Evolutionary conservation across 1,140 invertebrate genomes (phyloP), one percentile per base, ranked within the genome.

Genomic region (Atopsyche davidsoni): DNA sequence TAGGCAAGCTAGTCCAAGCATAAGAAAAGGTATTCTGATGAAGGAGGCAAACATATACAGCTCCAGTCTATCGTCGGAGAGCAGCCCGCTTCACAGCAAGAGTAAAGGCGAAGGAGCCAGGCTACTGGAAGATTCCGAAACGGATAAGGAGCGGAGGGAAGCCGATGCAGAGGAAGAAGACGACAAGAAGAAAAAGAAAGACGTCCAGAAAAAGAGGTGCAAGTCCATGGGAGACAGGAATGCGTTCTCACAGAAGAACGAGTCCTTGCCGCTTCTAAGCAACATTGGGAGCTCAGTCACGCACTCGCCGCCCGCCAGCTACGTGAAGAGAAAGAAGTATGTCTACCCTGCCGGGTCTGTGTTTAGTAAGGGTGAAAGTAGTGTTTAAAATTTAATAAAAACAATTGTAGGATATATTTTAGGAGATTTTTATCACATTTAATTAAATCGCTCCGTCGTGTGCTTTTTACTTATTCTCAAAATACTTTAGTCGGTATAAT

Each of bases 281-380:
- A 69, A 70, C 11, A 73, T 69, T 14, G 65, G 63, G 13, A 69
- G 64, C 41, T 66, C 72, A 21, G 61, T 64, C 10, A 73, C 68
- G 22, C 67, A 70, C 42, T 71, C 55, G 38, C 72, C 75, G 2
- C 76, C 76, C 2, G 75, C 76, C 2, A 77, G 73, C 59, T 78
- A 75, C 47, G 72, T 76, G 1, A 72, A 76, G 58, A 64, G 77
- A 55, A 80, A 80, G 55, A 79, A 79, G 54, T 79, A 78, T 58
- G 72, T 79, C 41, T 80, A 78, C 61, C 77, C 78, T 4, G 56
- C 55, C 11, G 70, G 73, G 17, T 75, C 73, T 0, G 59, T 73
- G 38, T 61, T 76, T 41, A 69, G 69, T 36, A 73, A 68, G 34
- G 75, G 75, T 3, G 77, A 79, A 55, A 78, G 75, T 59, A 79